Percentiles rank a stretch among this genome's conserved stretches.
These are phyloP conservation scores for Uropetala carovei DNA, from an alignment of 2,888 invertebrate genomes.

Conservation along the genomic window DNA sequence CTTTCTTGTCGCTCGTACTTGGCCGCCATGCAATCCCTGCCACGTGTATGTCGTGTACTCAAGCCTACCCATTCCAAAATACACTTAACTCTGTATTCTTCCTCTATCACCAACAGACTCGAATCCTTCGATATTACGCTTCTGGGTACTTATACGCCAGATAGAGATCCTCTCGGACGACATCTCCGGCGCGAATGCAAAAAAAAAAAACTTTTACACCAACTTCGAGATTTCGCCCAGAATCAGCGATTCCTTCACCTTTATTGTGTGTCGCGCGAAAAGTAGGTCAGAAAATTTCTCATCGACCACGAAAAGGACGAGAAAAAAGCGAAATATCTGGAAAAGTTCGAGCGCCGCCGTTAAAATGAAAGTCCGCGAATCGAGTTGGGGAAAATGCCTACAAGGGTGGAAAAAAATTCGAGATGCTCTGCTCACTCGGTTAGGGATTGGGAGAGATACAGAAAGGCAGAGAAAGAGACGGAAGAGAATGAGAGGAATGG, in stretches of 20 bases:
- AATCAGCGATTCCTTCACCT: conserved; percentile 8
- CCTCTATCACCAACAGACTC: not conserved
- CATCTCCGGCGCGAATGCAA: not conserved
- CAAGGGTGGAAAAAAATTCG: not conserved
- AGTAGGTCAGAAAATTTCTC: not conserved
- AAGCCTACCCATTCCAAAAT: not conserved
- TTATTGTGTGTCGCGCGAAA: not conserved
- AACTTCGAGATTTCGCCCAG: not conserved
- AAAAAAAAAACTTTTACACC: not conserved
- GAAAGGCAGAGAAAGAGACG: not conserved
- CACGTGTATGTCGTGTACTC: not conserved
- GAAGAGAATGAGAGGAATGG: not conserved
- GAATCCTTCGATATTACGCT: not conserved
- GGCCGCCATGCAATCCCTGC: too few relatives aligned
- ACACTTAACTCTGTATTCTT: not conserved
- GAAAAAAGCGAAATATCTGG: not conserved
- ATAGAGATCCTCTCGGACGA: not conserved
- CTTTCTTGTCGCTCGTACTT: too few relatives aligned
- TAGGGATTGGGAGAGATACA: too few relatives aligned
- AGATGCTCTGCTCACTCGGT: too few relatives aligned
- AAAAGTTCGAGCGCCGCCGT: not conserved
- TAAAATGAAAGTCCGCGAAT: not conserved
- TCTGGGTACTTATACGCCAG: not conserved
- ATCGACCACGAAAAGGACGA: not conserved
- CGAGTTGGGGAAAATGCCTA: not conserved